Base-by-base conservation (phyloP, 2,113 vertebrate genomes). In the Marmota flaviventris region DNA sequence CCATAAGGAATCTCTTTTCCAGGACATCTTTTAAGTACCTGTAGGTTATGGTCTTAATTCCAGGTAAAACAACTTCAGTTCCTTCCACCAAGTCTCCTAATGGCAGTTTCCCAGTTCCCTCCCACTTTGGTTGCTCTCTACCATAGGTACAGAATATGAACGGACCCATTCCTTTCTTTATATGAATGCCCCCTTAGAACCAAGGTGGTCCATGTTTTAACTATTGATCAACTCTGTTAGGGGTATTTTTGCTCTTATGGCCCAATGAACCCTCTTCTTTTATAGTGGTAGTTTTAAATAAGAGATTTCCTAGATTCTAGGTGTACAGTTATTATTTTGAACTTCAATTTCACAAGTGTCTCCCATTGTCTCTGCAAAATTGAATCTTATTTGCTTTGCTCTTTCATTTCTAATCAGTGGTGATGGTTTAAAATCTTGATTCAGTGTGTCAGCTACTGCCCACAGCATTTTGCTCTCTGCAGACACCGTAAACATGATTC, bases 391-490 rank as follows among this genome's bases (percentile, higher is more conserved):
- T 96, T 92, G 95, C 91, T 96, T 95, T 95, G 81, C 93, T 95
- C 94, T 96, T 98, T 97, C 96, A 96, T 94, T 96, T 96, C 85
- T 56, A 96, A 93, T 97, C 93, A 96, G 89, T 83, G 39, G n/a
- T 86, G 88, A 97, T 95, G 82, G 22, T 85, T 97, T 95, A 89
- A 96, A 97, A 91, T 96, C 94, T 96, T 96, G 83, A 97, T 97
- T 93, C 83, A 93, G 0, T 89, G 83, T 98, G 97, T 97, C 96
- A 97, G 91, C 79, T 89, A 67, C 76, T 93, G 96, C 95, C 93
- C 95, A 89, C 89, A 88, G 94, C 95, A 61, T 88, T 97, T 95
- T 96, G 61, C 83, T 96, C 78, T 96, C 65, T 94, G 88, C 42
- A 86, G 91, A 94, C 70, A 91, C 88, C 61, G 70, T 95, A 83